Evolutionary conservation across 2,113 vertebrate genomes (phyloP).

Genomic region (Planiliza haematocheilus): DNA sequence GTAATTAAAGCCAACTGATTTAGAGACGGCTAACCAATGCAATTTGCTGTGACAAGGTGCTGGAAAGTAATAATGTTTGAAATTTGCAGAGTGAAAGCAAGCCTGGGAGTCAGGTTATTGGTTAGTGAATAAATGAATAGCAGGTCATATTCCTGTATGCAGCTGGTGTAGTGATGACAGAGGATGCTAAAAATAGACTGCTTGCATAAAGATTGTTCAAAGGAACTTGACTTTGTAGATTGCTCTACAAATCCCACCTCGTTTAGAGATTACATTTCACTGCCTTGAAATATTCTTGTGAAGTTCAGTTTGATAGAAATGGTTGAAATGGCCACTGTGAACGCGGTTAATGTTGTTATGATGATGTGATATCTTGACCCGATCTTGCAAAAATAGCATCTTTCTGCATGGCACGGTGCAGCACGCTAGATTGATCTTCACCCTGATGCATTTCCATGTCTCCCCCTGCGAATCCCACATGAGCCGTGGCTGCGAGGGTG

Average conservation of each 20-base stretch:
- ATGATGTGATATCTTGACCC: conserved; percentile 30
- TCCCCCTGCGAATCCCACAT: conserved; percentile 46
- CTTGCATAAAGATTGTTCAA: conserved; percentile 31
- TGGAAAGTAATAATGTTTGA: conserved; percentile 75
- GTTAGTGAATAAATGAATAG: conserved; percentile 49
- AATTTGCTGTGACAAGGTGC: conserved; percentile 73
- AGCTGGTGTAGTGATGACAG: conserved; percentile 46
- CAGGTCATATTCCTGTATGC: conserved; percentile 51
- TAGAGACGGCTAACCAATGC: conserved; percentile 75
- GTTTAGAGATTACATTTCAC: not conserved
- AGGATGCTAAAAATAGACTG: conserved; percentile 66
- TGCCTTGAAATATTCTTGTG: conserved; percentile 12
- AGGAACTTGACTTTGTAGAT: conserved; percentile 34
- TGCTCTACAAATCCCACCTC: conserved; percentile 1
- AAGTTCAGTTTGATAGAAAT: conserved; percentile 8
- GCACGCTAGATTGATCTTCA: conserved; percentile 61
- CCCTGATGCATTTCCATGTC: conserved; percentile 63
- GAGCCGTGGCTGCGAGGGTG: conserved; percentile 56
- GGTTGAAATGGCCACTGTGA: conserved; percentile 8
- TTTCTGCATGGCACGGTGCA: conserved; percentile 23
- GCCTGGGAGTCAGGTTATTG: conserved; percentile 52
- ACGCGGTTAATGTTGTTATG: conserved; percentile 10
- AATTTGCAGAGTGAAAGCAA: conserved; percentile 46
- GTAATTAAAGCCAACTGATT: conserved; percentile 80
- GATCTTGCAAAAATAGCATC: conserved; percentile 21